Evolutionary conservation across 1,140 invertebrate species (phyloP).

Genomic region (Magallana gigas): DNA sequence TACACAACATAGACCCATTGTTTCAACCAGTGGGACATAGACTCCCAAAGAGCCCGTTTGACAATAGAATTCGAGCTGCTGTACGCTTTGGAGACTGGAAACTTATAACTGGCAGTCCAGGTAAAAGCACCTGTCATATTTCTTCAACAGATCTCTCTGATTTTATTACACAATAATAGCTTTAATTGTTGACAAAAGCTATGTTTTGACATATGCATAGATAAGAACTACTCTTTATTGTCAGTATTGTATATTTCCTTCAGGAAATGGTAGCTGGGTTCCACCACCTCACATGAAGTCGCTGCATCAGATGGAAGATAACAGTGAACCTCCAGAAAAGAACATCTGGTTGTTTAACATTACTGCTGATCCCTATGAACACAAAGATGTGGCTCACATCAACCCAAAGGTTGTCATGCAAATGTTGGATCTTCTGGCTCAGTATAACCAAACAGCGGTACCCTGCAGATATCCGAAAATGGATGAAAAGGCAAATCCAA

Average conservation of each 20-base stretch:
- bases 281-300: slow-evolving; percentile 43
- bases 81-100: slow-evolving; percentile 72
- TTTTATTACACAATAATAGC: too few species aligned
- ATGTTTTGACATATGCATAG: too few species aligned
- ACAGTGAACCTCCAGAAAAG: slow-evolving; percentile 41
- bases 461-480: slow-evolving; percentile 59
- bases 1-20: slow-evolving; percentile 75
- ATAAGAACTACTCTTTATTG: too few species aligned
- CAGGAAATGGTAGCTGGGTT: slow-evolving; percentile 60
- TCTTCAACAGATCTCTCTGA: neutral
- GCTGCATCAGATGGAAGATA: neutral
- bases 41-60: slow-evolving; percentile 66
- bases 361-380: slow-evolving; percentile 64
- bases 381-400: slow-evolving; percentile 59
- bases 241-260: neutral
- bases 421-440: slow-evolving; percentile 63
- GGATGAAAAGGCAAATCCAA: slow-evolving; percentile 68
- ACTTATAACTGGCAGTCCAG: slow-evolving; percentile 72
- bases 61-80: slow-evolving; percentile 68
- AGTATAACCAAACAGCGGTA: slow-evolving; percentile 68
- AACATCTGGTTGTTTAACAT: slow-evolving; percentile 74
- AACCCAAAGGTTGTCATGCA: slow-evolving; percentile 57
- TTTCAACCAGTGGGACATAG: slow-evolving; percentile 48
- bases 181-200: too few species aligned
- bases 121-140: slow-evolving; percentile 44